Base-by-base conservation (phyloP, 2,113 vertebrate species). In the Alces alces region DNA sequence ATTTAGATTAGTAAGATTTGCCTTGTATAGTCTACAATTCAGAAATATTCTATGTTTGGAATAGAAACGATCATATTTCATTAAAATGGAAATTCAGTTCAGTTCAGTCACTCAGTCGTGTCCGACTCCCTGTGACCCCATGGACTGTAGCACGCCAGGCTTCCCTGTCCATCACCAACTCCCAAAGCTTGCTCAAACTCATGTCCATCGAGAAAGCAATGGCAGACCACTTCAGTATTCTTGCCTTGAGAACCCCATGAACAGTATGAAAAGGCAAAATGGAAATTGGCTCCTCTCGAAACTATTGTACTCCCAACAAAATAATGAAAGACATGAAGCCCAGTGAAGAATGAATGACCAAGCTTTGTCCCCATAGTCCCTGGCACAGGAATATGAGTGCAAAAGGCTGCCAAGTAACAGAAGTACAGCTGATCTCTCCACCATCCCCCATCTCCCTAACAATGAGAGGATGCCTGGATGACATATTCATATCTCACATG, bases 1-100 rank as follows among this genome's bases (percentile, higher is more conserved):
- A 85, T 88, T 96, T 91, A 89, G 55, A 91, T 90, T 33, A 89
- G 30, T 76, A 87, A 87, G 23, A 73, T 84, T 97, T 95, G 23
- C 54, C 80, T 82, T 88, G 15, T 82, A n/a, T 89, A 91, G 54
- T 8, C 47, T 94, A 33, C 4, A 78, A 15, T 66, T 76, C 30
- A 28, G 21, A 93, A 64, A 54, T 84, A n/a, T 61, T 64, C 57
- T 93, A 14, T 91, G 8, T 33, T 91, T 93, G 86, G n/a, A 12
- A 61, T 45, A 15, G 58, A 98, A 76, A 27, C 28, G n/a, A 16
- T 0, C 27, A 2, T 10, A 1, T 57, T 13, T 88, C 60, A n/a
- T 54, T 91, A 47, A 27, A 94, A 50, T 76, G 50, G 23, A 94
- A 93, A n/a, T 61, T 84, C 64, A 70, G 9, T 21, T 70, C 64